These are phyloP conservation scores for Novumbra hubbsi DNA, from an alignment of 2,797 vertebrate species.

Conservation along the genomic window DNA sequence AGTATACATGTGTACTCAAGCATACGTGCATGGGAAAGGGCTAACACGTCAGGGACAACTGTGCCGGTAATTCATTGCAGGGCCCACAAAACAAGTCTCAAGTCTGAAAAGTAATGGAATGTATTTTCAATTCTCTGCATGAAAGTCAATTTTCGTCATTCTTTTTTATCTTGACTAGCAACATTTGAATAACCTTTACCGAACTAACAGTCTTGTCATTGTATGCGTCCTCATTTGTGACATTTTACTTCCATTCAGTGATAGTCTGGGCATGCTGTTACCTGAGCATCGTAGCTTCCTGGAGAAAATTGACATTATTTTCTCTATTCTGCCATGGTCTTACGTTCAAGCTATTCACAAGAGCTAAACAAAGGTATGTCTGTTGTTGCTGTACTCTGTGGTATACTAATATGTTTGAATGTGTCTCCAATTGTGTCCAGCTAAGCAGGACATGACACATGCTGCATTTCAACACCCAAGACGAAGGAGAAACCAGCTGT, in stretches of 20 bases:
- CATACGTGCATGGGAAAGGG: neutral
- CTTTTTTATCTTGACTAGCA: neutral
- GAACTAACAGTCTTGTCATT: neutral
- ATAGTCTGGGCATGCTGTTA: neutral
- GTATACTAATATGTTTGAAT: neutral
- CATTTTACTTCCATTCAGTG: neutral
- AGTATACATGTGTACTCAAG: neutral
- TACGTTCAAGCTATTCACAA: neutral
- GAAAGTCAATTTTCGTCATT: too few species aligned
- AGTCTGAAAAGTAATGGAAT: neutral
- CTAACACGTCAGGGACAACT: neutral
- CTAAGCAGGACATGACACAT: conserved; percentile 59
- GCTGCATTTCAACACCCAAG: conserved; percentile 50
- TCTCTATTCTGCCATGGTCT: neutral
- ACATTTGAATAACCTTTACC: neutral
- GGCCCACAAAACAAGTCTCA: neutral
- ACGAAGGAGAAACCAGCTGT: conserved; percentile 55
- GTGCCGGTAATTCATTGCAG: neutral
- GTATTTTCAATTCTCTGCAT: neutral
- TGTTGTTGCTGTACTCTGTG: neutral
- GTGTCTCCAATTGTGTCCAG: conserved; percentile 30
- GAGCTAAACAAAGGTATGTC: neutral
- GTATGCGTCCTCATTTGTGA: neutral
- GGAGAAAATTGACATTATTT: neutral
- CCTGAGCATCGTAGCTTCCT: neutral